Evolutionary conservation across 1,140 invertebrate genomes (phyloP), one percentile per base, ranked within the genome.

Genomic region (Drosophila arawakana): DNA sequence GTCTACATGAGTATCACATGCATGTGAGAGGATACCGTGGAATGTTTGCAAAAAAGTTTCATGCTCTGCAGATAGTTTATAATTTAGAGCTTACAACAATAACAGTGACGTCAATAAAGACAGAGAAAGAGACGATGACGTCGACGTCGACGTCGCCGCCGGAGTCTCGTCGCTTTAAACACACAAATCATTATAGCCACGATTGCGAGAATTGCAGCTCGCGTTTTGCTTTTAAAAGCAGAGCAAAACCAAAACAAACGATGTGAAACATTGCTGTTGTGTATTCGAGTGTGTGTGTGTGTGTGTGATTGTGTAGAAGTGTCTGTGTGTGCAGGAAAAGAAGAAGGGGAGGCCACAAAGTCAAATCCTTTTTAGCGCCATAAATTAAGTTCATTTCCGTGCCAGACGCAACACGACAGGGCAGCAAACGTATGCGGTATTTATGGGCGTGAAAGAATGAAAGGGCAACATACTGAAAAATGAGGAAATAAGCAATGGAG

Each of bases 321-420:
- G 49, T 43, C 39, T 35, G 35, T 34, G 37, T 30, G 25, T 9
- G 25, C 10, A 34, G 15, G 11, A 8, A 35, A 11, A 7, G 50
- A 18, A 39, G 11, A 34, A 11, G 11, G 60, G 43, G 62, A 57
- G 62, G 58, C 52, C 46, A 62, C 60, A 73, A 65, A 88, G 68
- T 82, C 80, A 80, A 88, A 88, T 88, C 84, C 84, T 83, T 88
- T 88, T 88, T 88, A 83, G 73, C 83, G 78, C 83, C 83, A 88
- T 88, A 88, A 88, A 88, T 88, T 88, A 88, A 88, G 83, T 88
- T 89, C 83, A 88, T 88, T 88, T 88, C 83, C 83, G 83, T 83
- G 83, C 83, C 77, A 88, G 83, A 88, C 83, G 68, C 70, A 80
- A 80, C 80, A 82, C 80, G 84, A 83, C 84, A 88, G 80, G 55